phyloP scores from a whole-genome alignment of 1,140 invertebrate genomes.

The Sarcophaga peregrina region DNA sequence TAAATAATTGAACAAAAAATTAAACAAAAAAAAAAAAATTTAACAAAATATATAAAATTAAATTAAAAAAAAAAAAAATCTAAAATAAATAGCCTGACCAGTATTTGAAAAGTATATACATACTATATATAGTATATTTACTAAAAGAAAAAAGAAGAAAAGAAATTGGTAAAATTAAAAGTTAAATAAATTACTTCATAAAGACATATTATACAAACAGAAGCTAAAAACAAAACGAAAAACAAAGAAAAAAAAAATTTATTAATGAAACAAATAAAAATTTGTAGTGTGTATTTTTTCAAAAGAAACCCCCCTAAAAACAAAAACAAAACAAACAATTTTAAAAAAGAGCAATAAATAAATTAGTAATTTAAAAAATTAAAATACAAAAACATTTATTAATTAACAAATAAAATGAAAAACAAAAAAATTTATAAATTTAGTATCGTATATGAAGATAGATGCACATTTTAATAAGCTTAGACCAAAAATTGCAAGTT shows the following conservation, averaged over 20 bases:
- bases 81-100: conserved; percentile 24
- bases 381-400: too few relatives aligned
- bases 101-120: conserved; percentile 2
- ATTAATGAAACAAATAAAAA: not conserved
- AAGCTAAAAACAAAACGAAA: not conserved
- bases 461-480: too few relatives aligned
- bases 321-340: not conserved
- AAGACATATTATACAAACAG: too few relatives aligned
- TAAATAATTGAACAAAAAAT: not conserved
- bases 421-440: not conserved
- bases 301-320: not conserved
- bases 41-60: too few relatives aligned
- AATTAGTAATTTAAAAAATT: not conserved
- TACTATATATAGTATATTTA: too few relatives aligned
- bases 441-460: not conserved
- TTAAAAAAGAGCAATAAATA: conserved; percentile 3
- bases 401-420: not conserved
- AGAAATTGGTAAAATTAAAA: not conserved
- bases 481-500: too few relatives aligned
- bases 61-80: not conserved
- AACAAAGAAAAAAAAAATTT: not conserved
- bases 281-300: conserved; percentile 21
- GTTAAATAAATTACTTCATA: too few relatives aligned
- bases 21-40: not conserved
- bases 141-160: not conserved